A percentile compares a stretch with the other conserved stretches of the same genome.
These are phyloP conservation scores for Zosterops hypoxanthus DNA, from an alignment of 2,113 vertebrate species.

Conservation along the genomic window DNA sequence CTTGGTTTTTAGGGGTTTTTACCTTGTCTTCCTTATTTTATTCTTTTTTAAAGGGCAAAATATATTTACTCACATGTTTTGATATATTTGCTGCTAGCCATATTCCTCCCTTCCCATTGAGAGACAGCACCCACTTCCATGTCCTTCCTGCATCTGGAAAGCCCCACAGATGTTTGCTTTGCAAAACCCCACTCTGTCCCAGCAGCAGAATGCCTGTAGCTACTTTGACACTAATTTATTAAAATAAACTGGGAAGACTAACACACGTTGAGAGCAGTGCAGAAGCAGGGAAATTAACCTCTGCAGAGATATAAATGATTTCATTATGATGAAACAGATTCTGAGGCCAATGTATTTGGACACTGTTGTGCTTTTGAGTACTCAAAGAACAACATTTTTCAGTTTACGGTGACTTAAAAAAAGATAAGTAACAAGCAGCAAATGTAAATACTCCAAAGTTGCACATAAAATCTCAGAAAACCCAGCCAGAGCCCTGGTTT, in stretches of 20 bases:
- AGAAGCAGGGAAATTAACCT: slow-evolving; percentile 5
- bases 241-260: slow-evolving; percentile 7
- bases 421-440: background rate
- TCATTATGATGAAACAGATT: slow-evolving; percentile 1
- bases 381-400: background rate
- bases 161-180: slow-evolving; percentile 43
- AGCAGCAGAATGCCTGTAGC: slow-evolving; percentile 1
- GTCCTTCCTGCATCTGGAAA: slow-evolving; percentile 42
- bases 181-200: slow-evolving; percentile 4
- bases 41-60: background rate
- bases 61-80: background rate
- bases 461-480: background rate
- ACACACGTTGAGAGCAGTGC: background rate
- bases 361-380: background rate
- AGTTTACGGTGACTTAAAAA: background rate
- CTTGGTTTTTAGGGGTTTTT: background rate
- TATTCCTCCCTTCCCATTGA: slow-evolving; percentile 44
- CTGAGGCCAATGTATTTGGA: background rate
- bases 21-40: background rate
- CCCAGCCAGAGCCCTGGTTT: background rate
- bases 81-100: background rate
- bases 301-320: background rate
- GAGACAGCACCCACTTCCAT: slow-evolving; percentile 43
- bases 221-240: slow-evolving; percentile 1
- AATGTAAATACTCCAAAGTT: background rate